Percentiles rank a stretch among this genome's conserved stretches.
Evolutionary conservation across 2,113 vertebrate species (phyloP).

Genomic region (Paramisgurnus dabryanus): DNA sequence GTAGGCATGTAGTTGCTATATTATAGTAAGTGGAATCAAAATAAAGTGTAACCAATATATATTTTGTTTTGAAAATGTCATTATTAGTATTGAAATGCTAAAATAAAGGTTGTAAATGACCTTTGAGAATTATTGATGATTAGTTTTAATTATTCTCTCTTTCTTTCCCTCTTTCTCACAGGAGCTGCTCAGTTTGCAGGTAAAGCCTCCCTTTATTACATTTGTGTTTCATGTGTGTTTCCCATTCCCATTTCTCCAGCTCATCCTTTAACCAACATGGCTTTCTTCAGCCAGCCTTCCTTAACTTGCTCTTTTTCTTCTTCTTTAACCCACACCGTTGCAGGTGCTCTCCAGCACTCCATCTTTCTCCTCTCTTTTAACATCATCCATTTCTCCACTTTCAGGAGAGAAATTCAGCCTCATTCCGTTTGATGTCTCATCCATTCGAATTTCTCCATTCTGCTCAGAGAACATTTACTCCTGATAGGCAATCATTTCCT

Average conservation of each 20-base stretch:
- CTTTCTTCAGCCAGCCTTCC: constrained; percentile 33
- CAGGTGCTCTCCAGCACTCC: constrained; percentile 35
- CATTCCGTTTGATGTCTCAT: constrained; percentile 33
- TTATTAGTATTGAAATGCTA: too few species aligned
- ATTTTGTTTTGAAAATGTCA: too few species aligned
- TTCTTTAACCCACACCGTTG: constrained; percentile 27
- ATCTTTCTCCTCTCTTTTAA: constrained; percentile 40
- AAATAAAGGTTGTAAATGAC: too few species aligned
- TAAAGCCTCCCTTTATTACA: constrained; percentile 59
- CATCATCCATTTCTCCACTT: constrained; percentile 45
- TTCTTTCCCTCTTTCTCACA: constrained; percentile 54
- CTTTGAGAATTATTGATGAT: constrained; percentile 19
- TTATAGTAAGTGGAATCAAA: too few species aligned
- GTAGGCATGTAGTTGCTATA: too few species aligned
- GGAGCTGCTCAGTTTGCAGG: constrained; percentile 76
- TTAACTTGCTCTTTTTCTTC: constrained; percentile 25
- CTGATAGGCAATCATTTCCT: constrained; percentile 33
- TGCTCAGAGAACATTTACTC: constrained; percentile 37
- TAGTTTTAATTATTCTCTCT: constrained; percentile 35
- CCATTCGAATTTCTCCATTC: constrained; percentile 41
- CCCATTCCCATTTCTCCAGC: background rate
- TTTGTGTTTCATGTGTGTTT: constrained; percentile 18
- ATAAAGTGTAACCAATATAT: too few species aligned
- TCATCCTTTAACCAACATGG: constrained; percentile 6
- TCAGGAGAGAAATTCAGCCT: constrained; percentile 38